phyloP scores from a whole-genome alignment of 2,113 vertebrate species.

The Irena cyanogastra region DNA sequence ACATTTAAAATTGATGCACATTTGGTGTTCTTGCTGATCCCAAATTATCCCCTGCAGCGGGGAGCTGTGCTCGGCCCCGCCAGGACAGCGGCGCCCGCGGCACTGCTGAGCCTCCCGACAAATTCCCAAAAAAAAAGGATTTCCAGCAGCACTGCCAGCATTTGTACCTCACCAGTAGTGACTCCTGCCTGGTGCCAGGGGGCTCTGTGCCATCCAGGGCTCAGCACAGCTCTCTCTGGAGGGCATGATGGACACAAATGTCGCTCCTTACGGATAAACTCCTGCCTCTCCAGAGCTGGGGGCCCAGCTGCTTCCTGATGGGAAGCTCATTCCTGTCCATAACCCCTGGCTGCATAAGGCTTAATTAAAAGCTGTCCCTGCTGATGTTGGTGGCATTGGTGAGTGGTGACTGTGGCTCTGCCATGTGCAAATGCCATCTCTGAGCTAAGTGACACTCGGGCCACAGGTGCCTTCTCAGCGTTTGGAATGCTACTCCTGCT shows the following conservation, averaged over 20 bases:
- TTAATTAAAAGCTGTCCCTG: background rate
- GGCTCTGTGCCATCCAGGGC: background rate
- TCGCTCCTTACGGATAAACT: accelerated
- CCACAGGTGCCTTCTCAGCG: background rate
- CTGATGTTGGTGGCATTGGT: accelerated
- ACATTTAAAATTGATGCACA: background rate
- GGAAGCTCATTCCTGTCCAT: background rate
- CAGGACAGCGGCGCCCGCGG: accelerated
- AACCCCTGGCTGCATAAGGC: accelerated
- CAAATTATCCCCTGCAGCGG: accelerated
- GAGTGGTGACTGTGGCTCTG: background rate
- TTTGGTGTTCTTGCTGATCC: background rate
- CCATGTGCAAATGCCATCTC: background rate
- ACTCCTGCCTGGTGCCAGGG: background rate
- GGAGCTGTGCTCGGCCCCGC: background rate
- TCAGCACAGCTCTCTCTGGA: background rate
- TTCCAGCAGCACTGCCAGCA: background rate
- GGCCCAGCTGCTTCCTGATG: background rate
- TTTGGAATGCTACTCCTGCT: background rate
- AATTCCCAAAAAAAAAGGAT: background rate
- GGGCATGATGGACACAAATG: accelerated
- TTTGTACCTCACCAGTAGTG: background rate
- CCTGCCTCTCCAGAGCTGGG: background rate
- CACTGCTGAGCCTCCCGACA: background rate
- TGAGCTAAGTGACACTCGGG: accelerated